These are phyloP conservation scores for Drosophila borborema DNA, from an alignment of 2,888 invertebrate genomes.

Conservation along the genomic window DNA sequence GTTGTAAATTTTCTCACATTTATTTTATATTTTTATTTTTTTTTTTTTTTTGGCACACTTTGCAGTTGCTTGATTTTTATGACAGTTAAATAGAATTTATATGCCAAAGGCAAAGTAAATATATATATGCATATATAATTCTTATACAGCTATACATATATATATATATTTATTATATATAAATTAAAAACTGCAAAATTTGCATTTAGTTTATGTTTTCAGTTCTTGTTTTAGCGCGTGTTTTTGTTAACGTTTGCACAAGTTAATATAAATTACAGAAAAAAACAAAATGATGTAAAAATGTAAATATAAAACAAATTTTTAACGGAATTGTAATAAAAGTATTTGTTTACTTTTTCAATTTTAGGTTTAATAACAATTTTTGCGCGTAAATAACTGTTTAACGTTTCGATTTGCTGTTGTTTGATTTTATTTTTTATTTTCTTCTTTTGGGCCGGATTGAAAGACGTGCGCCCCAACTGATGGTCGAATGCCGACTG, in stretches of 20 bases:
- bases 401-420: slow-evolving; percentile 18
- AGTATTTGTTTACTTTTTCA: neutral
- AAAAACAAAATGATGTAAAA: slow-evolving; percentile 10
- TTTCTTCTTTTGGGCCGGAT: slow-evolving; percentile 19
- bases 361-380: slow-evolving; percentile 6
- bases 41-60: neutral
- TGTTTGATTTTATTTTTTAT: neutral
- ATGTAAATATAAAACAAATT: slow-evolving; percentile 1
- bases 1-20: slow-evolving; percentile 3
- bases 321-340: neutral
- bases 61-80: neutral
- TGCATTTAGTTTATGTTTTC: slow-evolving; percentile 24
- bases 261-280: slow-evolving; percentile 1
- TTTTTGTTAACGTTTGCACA: slow-evolving; percentile 24
- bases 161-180: neutral
- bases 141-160: neutral
- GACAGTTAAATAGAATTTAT: slow-evolving; percentile 5
- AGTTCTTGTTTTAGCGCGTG: slow-evolving; percentile 23
- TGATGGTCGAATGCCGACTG: slow-evolving; percentile 79
- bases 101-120: slow-evolving; percentile 2
- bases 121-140: neutral
- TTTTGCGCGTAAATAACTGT: slow-evolving; percentile 21
- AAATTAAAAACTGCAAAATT: slow-evolving; percentile 26
- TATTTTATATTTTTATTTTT: neutral
- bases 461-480: slow-evolving; percentile 65